Base-by-base conservation (phyloP, 2,797 vertebrate species). In the Aldrovandia affinis region DNA sequence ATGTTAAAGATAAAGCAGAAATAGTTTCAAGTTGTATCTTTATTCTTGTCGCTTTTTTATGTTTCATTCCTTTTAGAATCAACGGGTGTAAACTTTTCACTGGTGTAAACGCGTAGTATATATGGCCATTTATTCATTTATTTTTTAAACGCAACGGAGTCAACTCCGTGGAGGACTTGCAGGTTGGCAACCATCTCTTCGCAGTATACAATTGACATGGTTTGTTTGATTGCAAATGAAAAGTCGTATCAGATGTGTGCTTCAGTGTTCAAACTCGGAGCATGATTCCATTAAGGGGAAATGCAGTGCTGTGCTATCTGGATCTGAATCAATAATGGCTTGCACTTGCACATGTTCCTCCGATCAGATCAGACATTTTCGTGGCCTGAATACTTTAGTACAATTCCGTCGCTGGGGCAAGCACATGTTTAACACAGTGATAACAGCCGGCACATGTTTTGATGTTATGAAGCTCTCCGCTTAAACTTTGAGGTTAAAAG, bases 191-290 rank as follows among this genome's bases (percentile, higher is more conserved):
- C 55, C 18, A 20, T 57, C 55, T 57, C 90, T 90, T 86, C 86
- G 88, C 81, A 12, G 82, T 89, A 87, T 89, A 84, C 77, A 8
- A 89, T 90, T 77, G 91, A 91, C 89, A 89, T 54, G 84, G 86
- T 88, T 89, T 90, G 92, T 91, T 92, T 94, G 92, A 94, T 93
- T 93, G 92, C 90, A 84, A 92, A 92, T 90, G 36, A 73, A 89
- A 92, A 91, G 89, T 88, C 83, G 87, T 92, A 90, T 93, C 92
- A 90, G 90, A 91, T 89, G 91, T 92, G 87, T 90, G 83, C 88
- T 86, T 91, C 50, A 88, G 89, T 90, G 91, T 90, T 94, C 90
- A 90, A 92, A 92, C 91, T 91, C 90, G 89, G 88, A 94, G 91
- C 92, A 90, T 88, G 92, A 92, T 93, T 91, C 92, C 90, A 93